phyloP scores from a whole-genome alignment of 2,888 invertebrate species.

The Acronicta aceris region DNA sequence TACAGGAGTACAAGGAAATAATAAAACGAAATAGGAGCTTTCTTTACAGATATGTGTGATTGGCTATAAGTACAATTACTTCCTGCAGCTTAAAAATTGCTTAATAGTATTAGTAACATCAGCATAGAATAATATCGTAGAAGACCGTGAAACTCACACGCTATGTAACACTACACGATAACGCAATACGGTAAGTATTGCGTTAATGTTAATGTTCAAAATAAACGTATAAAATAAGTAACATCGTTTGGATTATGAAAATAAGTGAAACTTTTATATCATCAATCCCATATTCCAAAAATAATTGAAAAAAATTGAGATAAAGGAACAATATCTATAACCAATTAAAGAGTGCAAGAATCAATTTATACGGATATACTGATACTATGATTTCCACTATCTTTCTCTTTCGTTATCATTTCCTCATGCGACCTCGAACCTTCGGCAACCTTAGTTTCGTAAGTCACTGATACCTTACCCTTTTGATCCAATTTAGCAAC shows the following conservation, averaged over 20 bases:
- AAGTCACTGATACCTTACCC: slow-evolving; percentile 6
- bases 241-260: neutral
- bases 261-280: no score
- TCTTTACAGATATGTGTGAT: no score
- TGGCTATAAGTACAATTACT: neutral
- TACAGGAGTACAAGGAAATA: no score
- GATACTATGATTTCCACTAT: slow-evolving; percentile 2
- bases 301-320: no score
- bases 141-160: slow-evolving; percentile 22
- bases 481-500: slow-evolving; percentile 6
- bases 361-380: no score
- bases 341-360: slow-evolving; percentile 16
- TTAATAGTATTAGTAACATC: neutral
- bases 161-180: slow-evolving; percentile 1
- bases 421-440: slow-evolving; percentile 18
- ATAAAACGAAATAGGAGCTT: no score
- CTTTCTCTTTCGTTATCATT: neutral
- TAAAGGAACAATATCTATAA: no score
- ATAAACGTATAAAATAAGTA: neutral
- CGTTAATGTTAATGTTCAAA: neutral
- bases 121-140: neutral
- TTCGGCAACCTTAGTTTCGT: slow-evolving; percentile 6
- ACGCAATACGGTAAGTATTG: neutral
- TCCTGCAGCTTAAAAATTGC: neutral
- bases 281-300: no score